Evolutionary conservation across 2,888 invertebrate genomes (phyloP).

Genomic region (Megalurothrips usitatus): DNA sequence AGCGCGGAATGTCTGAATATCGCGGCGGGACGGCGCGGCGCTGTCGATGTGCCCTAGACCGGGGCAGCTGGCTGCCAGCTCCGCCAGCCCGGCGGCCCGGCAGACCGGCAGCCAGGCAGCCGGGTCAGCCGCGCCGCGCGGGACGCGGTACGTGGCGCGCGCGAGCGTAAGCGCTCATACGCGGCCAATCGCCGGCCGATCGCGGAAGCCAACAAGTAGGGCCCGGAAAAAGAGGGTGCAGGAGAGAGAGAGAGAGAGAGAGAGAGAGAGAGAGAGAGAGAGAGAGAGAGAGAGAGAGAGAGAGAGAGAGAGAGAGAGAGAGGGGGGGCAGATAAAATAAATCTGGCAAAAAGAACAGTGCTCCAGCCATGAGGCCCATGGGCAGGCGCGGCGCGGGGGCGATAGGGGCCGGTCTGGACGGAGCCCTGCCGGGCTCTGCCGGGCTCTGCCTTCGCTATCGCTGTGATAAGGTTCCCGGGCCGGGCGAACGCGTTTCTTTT

Average conservation of each 20-base stretch:
- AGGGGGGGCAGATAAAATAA: background rate
- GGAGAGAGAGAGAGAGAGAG: background rate
- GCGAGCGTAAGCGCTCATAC: too few species aligned
- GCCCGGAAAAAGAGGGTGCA: background rate
- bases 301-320: background rate
- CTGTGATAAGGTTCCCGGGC: constrained; percentile 13
- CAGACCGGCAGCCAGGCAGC: too few species aligned
- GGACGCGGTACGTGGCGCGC: too few species aligned
- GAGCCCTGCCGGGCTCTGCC: background rate
- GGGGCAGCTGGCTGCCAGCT: too few species aligned
- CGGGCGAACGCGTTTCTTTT: constrained; percentile 19
- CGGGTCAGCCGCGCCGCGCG: too few species aligned
- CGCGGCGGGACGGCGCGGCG: too few species aligned
- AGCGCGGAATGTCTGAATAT: too few species aligned
- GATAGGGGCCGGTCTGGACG: background rate
- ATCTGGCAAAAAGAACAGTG: constrained; percentile 13
- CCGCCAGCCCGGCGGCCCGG: too few species aligned
- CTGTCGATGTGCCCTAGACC: too few species aligned
- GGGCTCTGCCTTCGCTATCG: background rate
- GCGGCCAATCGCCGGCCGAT: too few species aligned
- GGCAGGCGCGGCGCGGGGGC: background rate
- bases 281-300: background rate
- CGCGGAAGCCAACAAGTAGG: background rate
- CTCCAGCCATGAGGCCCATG: background rate
- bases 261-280: background rate